Evolutionary conservation across 64 coral and sea anemone species (phyloP).

Genomic region (Acropora tenuis): DNA sequence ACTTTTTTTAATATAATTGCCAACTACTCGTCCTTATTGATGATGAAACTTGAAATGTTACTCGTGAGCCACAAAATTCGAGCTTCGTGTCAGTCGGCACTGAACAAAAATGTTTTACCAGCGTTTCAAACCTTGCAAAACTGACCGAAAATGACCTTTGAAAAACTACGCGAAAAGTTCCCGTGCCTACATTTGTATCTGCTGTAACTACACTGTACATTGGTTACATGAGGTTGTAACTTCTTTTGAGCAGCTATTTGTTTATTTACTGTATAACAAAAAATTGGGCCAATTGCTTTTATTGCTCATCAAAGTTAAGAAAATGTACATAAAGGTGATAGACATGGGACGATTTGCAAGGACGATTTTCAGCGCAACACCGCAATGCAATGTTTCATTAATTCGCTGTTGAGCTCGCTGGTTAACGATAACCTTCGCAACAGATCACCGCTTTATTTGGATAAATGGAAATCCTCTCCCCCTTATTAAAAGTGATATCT

Average conservation of each 20-base stretch:
- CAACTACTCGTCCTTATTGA: not conserved
- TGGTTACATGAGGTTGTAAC: not conserved
- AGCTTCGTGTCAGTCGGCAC: not conserved
- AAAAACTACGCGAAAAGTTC: slow-evolving; percentile 1
- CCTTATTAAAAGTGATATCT: no score
- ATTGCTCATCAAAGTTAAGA: slow-evolving; percentile 9
- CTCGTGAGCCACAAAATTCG: not conserved
- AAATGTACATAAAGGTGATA: slow-evolving; percentile 18
- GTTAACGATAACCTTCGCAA: no score
- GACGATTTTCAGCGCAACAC: not conserved
- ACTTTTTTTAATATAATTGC: slow-evolving; percentile 1
- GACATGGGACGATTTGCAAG: not conserved
- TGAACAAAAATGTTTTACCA: not conserved
- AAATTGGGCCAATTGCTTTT: slow-evolving; percentile 2
- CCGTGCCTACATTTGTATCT: not conserved
- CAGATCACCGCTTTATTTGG: no score
- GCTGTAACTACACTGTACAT: slow-evolving; percentile 1
- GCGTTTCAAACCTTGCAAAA: slow-evolving; percentile 4
- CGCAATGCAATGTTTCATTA: not conserved
- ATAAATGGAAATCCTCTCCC: no score
- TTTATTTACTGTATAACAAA: not conserved
- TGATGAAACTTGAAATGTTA: not conserved
- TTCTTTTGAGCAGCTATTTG: slow-evolving; percentile 10
- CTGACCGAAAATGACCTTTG: slow-evolving; percentile 8
- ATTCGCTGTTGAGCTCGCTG: not conserved